Conservation (phyloP, 2,888 invertebrate species). For the Aplocera efformata region DNA sequence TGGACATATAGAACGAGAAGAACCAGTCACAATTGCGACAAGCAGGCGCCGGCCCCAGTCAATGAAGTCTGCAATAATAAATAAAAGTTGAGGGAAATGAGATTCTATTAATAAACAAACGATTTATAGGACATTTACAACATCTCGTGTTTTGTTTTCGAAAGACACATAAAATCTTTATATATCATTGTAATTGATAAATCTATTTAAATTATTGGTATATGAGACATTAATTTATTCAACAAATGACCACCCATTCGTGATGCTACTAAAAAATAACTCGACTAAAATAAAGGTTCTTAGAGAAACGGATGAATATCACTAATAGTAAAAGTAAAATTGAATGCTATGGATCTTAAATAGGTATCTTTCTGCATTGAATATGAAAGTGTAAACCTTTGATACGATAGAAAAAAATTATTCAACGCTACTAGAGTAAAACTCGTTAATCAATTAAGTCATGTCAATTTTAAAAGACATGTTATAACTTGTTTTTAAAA, state of each 20-base stretch:
- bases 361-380: no score
- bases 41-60: conserved; percentile 68
- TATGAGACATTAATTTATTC: conserved; percentile 28
- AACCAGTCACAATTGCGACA: conserved; percentile 76
- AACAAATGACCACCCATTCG: conserved; percentile 25
- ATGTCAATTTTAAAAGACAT: no score
- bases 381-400: no score
- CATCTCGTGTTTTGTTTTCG: conserved; percentile 36
- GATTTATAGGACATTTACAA: conserved; percentile 41
- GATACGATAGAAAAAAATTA: no score
- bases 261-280: conserved; percentile 13
- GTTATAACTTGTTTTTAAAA: conserved; percentile 1
- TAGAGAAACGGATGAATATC: conserved; percentile 6
- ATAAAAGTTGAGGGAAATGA: conserved; percentile 65
- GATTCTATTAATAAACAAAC: conserved; percentile 52
- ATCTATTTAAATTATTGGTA: conserved; percentile 31
- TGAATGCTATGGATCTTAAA: no score
- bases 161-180: conserved; percentile 35
- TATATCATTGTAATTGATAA: conserved; percentile 35
- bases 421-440: no score
- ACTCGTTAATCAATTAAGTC: no score
- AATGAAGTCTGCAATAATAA: conserved; percentile 71
- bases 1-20: conserved; percentile 70
- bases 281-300: conserved; percentile 5
- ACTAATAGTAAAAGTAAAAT: no score